Base-by-base conservation (phyloP, 2,113 vertebrate genomes). In the Albula goreensis region DNA sequence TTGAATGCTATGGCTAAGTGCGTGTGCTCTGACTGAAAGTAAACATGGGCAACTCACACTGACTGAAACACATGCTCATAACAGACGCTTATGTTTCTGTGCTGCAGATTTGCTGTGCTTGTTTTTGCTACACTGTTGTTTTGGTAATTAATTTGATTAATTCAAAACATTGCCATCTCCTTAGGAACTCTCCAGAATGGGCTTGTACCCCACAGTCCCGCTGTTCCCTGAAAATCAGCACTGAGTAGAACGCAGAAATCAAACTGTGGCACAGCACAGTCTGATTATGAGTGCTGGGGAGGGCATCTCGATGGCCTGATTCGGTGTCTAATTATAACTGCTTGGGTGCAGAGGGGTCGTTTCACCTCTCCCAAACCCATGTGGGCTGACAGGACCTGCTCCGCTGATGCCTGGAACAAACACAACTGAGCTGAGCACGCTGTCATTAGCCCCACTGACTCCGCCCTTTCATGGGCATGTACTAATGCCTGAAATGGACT, bases 361-460 rank as follows among this genome's bases (percentile, higher is more conserved):
- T 31, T 74, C 70, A 74, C 70, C 70, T 74, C 70, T 74, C 70
- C 70, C 70, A 74, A 31, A 74, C 70, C 9, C 70, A 74, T n/a
- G 19, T n/a, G 10, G 70, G 22, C n/a, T n/a, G 15, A n/a, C 19
- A 22, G 53, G 53, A 56, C 7, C 53, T 9, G 53, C 53, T 6
- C 53, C 53, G 31, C 31, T 41, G 57, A 11, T 60, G 57, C 57
- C 57, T 15, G 57, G 11, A 3, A 60, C 57, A 15, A 3, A 60
- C 57, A 15, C 17, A 5, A 5, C 63, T 3, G 19, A 17, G 6
- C 63, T 3, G 19, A n/a, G 19, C 6, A 17, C 19, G 19, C 57
- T 60, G 57, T 13, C 57, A 11, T 15, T 19, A 15, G 60, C 60
- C 2, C 4, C 12, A 19, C 57, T 13, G 17, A 66, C 60, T 22